Evolutionary conservation across 2,888 invertebrate species (phyloP), one percentile per base, ranked within the genome.

Genomic region (Toxonevra muliebris): DNA sequence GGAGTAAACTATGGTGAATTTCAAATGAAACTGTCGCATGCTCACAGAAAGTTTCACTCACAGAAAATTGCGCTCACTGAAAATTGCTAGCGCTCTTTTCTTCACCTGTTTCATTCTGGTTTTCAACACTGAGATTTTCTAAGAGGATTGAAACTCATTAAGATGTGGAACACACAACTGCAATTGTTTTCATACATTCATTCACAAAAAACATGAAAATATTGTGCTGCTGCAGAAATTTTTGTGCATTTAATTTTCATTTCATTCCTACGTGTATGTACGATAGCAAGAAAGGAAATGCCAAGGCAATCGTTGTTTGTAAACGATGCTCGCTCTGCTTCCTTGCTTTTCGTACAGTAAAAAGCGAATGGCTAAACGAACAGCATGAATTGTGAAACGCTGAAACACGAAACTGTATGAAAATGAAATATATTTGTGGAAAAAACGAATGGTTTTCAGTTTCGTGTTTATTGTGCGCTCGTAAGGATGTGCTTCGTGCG

Each of bases 381-480:
- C 15, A 7, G 20, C 19, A 10, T 40, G 61, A 30, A n/a, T 45
- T 48, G 15, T 13, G 48, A 43, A 48, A 54, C 48, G 30, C 30
- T 41, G 59, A 59, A 69, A 68, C 7, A 61, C 60, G 72, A 57
- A 40, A 55, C 60, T 53, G 15, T 66, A 48, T 43, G 60, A 40
- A 41, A 30, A 30, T 69, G 73, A 65, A 71, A 74, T 73, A 65
- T 58, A 69, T 64, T 70, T 72, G 68, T 48, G 66, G 79, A 76
- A 80, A 75, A 77, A 79, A 77, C 80, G 78, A 79, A 76, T 65
- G 77, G 66, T 72, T 69, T 77, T 83, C 79, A 84, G 83, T 83
- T 81, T 82, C 83, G 83, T 84, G 82, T 84, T 82, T 80, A 78
- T 79, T 77, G 81, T 81, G 80, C 81, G 81, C 82, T 81, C 80